Base-by-base conservation (phyloP, 2,888 invertebrate genomes). In the Trichogramma evanescens region DNA sequence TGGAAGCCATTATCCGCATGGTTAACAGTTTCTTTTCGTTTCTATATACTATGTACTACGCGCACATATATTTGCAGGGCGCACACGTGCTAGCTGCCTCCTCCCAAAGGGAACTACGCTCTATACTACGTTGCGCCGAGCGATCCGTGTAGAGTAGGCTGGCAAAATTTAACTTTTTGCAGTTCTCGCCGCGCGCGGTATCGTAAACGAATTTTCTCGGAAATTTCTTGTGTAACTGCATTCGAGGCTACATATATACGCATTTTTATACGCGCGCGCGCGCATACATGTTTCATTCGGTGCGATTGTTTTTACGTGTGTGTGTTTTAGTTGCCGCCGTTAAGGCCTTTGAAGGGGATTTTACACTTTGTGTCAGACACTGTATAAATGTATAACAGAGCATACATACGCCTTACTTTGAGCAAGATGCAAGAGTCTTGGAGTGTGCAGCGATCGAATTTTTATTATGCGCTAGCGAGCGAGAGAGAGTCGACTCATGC, bases 1-100 rank as follows among this genome's bases (percentile, higher is more conserved):
- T 72, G 71, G 70, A 67, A 66, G 65, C 71, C 66, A 72, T 72
- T 71, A 70, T 66, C 64, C 65, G 69, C 66, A 67, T 66, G 68
- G 67, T 69, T 70, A 70, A 69, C 69, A 69, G 69, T 69, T 70
- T 68, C 67, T 68, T 70, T 69, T 26, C 26, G 26, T 26, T 26
- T 26, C 67, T 26, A 26, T 26, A 26, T 26, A 26, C 26, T 26
- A 26, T 26, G 26, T 26, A 26, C 26, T 26, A 26, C 26, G 2
- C 3, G 26, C 26, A 26, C 26, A 26, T 26, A 26, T 2, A 26
- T 26, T 26, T 26, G 26, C 26, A 26, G 26, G 26, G 26, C 26
- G 26, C 26, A 26, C 26, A 26, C 26, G 26, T 26, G 26, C 26
- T 26, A 26, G 26, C 13, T 13, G 13, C 26, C 26, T 26, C 26